Evolutionary conservation across 2,888 invertebrate genomes (phyloP), one percentile per base, ranked within the genome.

Genomic region (Nudaria mundana): DNA sequence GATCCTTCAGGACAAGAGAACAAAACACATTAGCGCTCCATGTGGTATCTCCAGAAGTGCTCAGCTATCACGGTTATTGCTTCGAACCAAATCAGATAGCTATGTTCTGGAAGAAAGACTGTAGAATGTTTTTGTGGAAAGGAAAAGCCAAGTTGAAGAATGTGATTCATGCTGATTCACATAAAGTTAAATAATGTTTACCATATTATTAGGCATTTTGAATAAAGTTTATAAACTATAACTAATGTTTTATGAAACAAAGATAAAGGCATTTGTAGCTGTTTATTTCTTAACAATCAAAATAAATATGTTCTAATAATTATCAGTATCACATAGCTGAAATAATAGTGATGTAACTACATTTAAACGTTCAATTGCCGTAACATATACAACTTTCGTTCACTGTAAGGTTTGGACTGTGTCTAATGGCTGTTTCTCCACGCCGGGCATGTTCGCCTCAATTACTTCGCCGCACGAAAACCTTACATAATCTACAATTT

Each of bases 401-500:
- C 81, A 93, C 72, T 92, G 92, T 66, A 92, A 90, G 34, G 91
- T 92, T 79, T 93, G 92, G 20, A 92, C 87, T 28, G 85, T 85
- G 45, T 92, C 91, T 49, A 93, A 72, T 3, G 88, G 83, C 56
- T 90, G 83, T 47, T 84, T 87, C 48, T 83, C 88, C 42, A 85
- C 81, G n/a, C 87, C 88, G 6, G 76, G 82, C 75, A 86, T 69
- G 33, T 56, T 72, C 4, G 69, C 62, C 56, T 84, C 81, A 8
- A 75, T 54, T 12, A 63, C 61, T 78, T 96, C 97, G 1, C 98
- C 98, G 74, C 97, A 96, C 71, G 97, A 96, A 78, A 94, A 97
- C 47, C 98, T 91, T 44, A 93, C 91, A 77, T 96, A 98, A 76
- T 97, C 96, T 5, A 95, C 64, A 12, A 98, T 83, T 70, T 92